Base-by-base conservation (phyloP, 2,888 invertebrate species). In the Allophyes oxyacanthae region DNA sequence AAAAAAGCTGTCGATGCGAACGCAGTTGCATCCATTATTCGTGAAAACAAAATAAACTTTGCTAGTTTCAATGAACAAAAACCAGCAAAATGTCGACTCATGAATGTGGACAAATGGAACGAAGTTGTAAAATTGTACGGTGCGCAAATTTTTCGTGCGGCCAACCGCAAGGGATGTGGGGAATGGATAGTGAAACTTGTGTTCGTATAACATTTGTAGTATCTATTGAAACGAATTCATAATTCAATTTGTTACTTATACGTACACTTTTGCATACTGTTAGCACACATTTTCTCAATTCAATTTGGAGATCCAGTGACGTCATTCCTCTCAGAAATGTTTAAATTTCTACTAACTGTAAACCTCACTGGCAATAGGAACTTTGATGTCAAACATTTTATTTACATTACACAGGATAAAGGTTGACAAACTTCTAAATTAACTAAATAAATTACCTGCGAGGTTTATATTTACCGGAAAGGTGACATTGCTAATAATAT, bases 111-210 rank as follows among this genome's bases (percentile, higher is more conserved):
- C 63, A 58, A 65, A 75, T 75, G 40, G 38, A 57, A 69, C 38
- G 20, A 30, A 65, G 63, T 56, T 53, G 62, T 73, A 64, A 78
- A 81, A 77, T 68, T 65, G 66, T 64, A 67, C 69, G 54, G 69
- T 59, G 68, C 66, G 73, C 71, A 79, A 79, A 81, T 78, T 81
- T 82, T 81, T 79, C 68, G 66, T 66, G 61, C 66, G 55, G 69
- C 64, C 64, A 53, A 68, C 72, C 68, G 66, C 72, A 66, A 52
- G 53, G 60, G 56, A 65, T 67, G 68, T 61, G 52, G 53, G 55
- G 54, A 64, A 55, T 68, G 59, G 65, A 75, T 70, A 73, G 65
- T 43, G 51, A 72, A 76, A 80, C 68, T 64, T 62, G 57, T 56
- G 36, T 49, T 54, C 49, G 37, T 50, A 20, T 25, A 28, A 51